Percentiles rank a stretch among this genome's conserved stretches.
These are phyloP conservation scores for Pantherophis guttatus DNA, from an alignment of 2,113 vertebrate genomes.

Conservation along the genomic window DNA sequence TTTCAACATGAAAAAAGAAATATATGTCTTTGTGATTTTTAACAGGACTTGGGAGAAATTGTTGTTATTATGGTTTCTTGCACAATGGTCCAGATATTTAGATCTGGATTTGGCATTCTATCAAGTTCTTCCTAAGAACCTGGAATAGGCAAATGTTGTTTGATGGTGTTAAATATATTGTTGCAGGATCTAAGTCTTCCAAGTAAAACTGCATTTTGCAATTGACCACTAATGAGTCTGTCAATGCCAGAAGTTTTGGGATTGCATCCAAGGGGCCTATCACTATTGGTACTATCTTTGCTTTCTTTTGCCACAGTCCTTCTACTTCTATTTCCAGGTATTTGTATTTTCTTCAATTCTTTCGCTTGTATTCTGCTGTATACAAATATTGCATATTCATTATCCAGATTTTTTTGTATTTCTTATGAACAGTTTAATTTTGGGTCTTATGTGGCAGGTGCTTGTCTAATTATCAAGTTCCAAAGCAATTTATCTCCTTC, in stretches of 20 bases:
- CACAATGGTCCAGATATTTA: not conserved
- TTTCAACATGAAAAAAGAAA: not conserved
- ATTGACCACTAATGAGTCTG: not conserved
- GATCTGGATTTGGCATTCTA: not conserved
- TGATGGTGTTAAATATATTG: not conserved
- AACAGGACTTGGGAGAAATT: not conserved
- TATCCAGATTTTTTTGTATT: not conserved
- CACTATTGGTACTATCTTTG: not conserved
- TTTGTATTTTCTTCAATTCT: not conserved
- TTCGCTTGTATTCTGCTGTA: not conserved
- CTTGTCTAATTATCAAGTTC: not conserved
- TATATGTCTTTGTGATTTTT: not conserved
- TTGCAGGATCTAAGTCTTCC: not conserved
- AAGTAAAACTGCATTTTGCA: not conserved
- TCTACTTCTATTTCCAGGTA: not conserved
- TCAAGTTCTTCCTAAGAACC: not conserved
- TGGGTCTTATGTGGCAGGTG: not conserved
- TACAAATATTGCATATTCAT: not conserved
- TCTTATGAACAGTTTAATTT: not conserved
- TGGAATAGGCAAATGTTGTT: not conserved
- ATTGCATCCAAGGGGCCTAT: not conserved
- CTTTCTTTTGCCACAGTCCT: not conserved
- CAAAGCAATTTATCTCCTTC: not conserved
- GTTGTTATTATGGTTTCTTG: not conserved
- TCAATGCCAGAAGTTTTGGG: not conserved